phyloP scores from a whole-genome alignment of 2,888 invertebrate species.

The Ormyrus labotus region DNA sequence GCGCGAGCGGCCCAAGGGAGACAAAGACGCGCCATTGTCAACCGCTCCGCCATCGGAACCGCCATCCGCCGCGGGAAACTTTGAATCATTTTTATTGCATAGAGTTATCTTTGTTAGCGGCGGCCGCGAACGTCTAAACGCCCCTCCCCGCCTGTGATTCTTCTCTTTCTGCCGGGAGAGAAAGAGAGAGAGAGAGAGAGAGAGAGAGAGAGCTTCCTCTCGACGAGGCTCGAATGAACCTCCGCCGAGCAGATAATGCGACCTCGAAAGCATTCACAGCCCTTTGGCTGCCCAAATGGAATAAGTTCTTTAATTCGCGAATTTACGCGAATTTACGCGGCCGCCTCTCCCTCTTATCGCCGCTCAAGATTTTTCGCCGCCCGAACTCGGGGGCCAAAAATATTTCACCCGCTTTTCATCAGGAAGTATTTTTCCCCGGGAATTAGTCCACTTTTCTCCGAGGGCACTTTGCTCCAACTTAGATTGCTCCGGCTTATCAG shows the following conservation, averaged over 20 bases:
- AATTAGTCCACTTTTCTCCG: constrained; percentile 35
- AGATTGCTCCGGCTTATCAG: constrained; percentile 43
- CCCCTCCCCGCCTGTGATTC: constrained; percentile 54
- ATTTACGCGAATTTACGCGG: constrained; percentile 68
- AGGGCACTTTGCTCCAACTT: constrained; percentile 27
- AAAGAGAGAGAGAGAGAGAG: too few relatives aligned
- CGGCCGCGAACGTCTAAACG: constrained; percentile 75
- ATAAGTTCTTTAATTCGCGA: constrained; percentile 76
- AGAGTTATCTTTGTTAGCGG: constrained; percentile 76
- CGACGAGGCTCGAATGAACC: constrained; percentile 58
- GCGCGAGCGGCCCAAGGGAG: constrained; percentile 62
- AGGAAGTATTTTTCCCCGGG: constrained; percentile 41
- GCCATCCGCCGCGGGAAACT: constrained; percentile 76
- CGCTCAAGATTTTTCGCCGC: constrained; percentile 22
- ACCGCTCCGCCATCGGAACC: constrained; percentile 75
- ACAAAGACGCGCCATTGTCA: constrained; percentile 76
- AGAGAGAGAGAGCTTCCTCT: constrained; percentile 52
- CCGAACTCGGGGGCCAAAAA: constrained; percentile 29
- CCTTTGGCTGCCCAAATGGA: constrained; percentile 76
- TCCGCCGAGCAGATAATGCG: constrained; percentile 71
- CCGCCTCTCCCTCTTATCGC: constrained; percentile 37
- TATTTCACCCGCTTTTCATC: constrained; percentile 47
- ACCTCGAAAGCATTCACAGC: constrained; percentile 75
- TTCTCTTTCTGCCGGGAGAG: constrained; percentile 59
- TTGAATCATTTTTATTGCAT: constrained; percentile 77